These are phyloP conservation scores for Metopia argyrocephala DNA, from an alignment of 2,888 invertebrate species.

Conservation along the genomic window DNA sequence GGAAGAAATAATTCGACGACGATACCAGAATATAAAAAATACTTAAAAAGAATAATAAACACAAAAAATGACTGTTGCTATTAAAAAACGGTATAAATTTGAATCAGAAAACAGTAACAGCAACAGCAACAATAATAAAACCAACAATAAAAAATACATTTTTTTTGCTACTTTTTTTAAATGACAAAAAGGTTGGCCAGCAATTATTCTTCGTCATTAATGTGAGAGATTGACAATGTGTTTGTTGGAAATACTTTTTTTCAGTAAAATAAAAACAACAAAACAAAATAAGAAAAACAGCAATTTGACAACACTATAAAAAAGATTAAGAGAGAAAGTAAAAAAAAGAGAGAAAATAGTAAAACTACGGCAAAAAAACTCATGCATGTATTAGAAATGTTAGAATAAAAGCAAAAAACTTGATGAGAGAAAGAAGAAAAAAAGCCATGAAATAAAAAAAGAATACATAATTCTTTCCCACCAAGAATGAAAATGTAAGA, in stretches of 20 bases:
- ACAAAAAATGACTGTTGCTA: background rate
- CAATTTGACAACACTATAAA: no score
- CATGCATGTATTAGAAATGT: no score
- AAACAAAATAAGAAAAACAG: conserved; percentile 1
- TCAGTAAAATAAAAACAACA: background rate
- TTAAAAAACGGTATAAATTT: background rate
- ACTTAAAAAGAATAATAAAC: background rate
- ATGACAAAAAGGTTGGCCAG: conserved; percentile 59
- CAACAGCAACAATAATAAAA: conserved; percentile 10
- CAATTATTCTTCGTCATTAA: conserved; percentile 46
- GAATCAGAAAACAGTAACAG: background rate
- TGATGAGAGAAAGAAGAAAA: conserved; percentile 14
- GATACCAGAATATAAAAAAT: background rate
- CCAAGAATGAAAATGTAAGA: conserved; percentile 14
- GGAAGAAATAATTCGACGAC: background rate
- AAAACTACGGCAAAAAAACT: no score
- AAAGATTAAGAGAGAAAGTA: conserved; percentile 35
- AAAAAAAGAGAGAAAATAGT: no score
- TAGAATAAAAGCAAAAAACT: background rate
- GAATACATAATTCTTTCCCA: conserved; percentile 33
- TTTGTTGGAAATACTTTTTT: conserved; percentile 12
- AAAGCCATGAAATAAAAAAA: conserved; percentile 19
- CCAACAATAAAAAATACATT: background rate
- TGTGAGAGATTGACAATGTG: conserved; percentile 30
- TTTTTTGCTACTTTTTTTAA: conserved; percentile 18